Base-by-base conservation (phyloP, 2,797 vertebrate species). In the Sciaenops ocellatus region DNA sequence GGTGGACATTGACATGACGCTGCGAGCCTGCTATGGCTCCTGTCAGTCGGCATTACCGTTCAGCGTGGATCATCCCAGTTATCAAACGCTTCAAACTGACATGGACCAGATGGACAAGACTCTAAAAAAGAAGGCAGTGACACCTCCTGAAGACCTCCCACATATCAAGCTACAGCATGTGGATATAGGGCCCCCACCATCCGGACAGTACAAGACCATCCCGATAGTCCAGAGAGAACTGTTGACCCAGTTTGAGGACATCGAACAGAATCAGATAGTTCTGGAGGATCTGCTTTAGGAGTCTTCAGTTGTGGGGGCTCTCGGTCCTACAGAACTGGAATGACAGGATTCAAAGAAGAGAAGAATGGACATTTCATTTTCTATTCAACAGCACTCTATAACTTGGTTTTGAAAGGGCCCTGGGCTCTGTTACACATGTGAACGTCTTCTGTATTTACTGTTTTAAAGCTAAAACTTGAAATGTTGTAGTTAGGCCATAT, bases 1-100 rank as follows among this genome's bases (percentile, higher is more conserved):
- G 98, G 97, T 98, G 93, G 97, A 99, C 82, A 86, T 97, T 81
- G 97, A 97, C 87, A 96, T 98, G 82, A 97, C 96, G 89, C 94
- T 99, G 64, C 94, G 96, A 67, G 83, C 95, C 76, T 99, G 98
- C 87, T 89, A 79, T 61, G 97, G 98, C 50, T 97, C 95, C 20
- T 99, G 98, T 84, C 92, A 77, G 52, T 93, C 79, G 26, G 68
- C 80, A 64, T 84, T 93, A 63, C 80, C 80, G 1, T 96, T 94
- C 84, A 56, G 84, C 0, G n/a, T 96, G 30, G 91, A 96, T 88
- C 92, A 89, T 13, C 84, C 83, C 17, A 84, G 87, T 79, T 96
- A 96, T 0, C 80, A 91, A 47, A 72, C 66, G 1, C 94, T 97
- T 46, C 93, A 92, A 73, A 92, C 86, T 56, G 90, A 95, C 62